Evolutionary conservation across 2,797 vertebrate species (phyloP).

Genomic region (Galago senegalensis): DNA sequence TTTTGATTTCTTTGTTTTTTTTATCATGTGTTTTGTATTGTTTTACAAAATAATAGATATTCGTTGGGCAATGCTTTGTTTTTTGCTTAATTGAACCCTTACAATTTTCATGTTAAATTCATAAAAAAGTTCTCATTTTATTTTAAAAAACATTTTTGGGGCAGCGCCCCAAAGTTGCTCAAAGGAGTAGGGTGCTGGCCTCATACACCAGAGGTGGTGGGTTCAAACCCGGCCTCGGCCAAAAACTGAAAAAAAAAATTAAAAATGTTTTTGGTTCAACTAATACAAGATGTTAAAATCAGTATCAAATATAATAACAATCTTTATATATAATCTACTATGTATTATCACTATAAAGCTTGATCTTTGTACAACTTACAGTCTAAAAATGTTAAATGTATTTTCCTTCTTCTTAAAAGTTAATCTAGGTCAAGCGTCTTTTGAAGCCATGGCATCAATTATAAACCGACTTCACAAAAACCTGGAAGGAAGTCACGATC

Average conservation of each 20-base stretch:
- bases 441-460: constrained; percentile 98
- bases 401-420: constrained; percentile 89
- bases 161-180: too few species aligned
- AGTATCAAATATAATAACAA: background rate
- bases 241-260: too few species aligned
- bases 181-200: too few species aligned
- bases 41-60: constrained; percentile 19
- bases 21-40: constrained; percentile 13
- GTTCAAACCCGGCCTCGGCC: too few species aligned
- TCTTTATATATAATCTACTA: background rate
- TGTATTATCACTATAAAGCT: constrained; percentile 5
- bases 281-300: constrained; percentile 45
- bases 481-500: constrained; percentile 97
- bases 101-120: constrained; percentile 58
- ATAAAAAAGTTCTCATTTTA: background rate
- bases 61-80: background rate
- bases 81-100: constrained; percentile 53
- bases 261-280: constrained; percentile 23
- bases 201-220: too few species aligned
- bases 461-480: constrained; percentile 99
- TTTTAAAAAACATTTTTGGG: background rate
- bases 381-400: constrained; percentile 56
- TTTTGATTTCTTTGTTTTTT: background rate
- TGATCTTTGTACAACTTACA: background rate
- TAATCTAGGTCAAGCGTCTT: constrained; percentile 98